Evolutionary conservation across 2,797 vertebrate species (phyloP).

Genomic region (Trematomus bernacchii): DNA sequence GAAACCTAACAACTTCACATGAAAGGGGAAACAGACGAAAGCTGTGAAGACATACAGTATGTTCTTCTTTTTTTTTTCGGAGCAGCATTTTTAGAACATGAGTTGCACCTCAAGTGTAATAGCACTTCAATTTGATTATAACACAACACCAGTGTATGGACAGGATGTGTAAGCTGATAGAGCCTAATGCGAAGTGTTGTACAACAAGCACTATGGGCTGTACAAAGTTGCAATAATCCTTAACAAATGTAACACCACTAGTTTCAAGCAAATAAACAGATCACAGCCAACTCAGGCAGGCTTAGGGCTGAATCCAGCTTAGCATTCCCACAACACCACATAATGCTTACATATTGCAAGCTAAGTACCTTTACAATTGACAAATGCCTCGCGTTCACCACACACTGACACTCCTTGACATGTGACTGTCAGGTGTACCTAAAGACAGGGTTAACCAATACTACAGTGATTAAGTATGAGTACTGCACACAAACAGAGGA

Average conservation of each 20-base stretch:
- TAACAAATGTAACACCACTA: conserved; percentile 55
- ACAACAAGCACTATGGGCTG: conserved; percentile 45
- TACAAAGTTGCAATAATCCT: conserved; percentile 69
- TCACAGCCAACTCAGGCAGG: conserved; percentile 47
- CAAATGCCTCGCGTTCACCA: conserved; percentile 20
- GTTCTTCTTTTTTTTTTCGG: not conserved
- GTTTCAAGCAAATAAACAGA: conserved; percentile 65
- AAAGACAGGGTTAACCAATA: conserved; percentile 19
- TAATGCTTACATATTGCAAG: conserved; percentile 51
- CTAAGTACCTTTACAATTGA: conserved; percentile 45
- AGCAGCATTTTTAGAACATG: conserved; percentile 11
- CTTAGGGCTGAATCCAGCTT: conserved; percentile 55
- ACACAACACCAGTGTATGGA: conserved; percentile 18
- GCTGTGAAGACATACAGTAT: not conserved
- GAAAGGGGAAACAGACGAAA: conserved; percentile 36
- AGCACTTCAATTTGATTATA: conserved; percentile 13
- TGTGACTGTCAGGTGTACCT: conserved; percentile 58
- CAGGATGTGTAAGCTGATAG: conserved; percentile 44
- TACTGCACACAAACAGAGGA: conserved; percentile 1
- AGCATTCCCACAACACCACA: conserved; percentile 52
- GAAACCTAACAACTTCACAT: conserved; percentile 3
- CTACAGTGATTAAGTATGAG: conserved; percentile 24
- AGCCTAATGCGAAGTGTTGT: conserved; percentile 42
- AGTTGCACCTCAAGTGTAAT: conserved; percentile 5
- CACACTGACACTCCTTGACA: conserved; percentile 33